Evolutionary conservation across 2,888 invertebrate genomes (phyloP).

Genomic region (Epinotia demarniana): DNA sequence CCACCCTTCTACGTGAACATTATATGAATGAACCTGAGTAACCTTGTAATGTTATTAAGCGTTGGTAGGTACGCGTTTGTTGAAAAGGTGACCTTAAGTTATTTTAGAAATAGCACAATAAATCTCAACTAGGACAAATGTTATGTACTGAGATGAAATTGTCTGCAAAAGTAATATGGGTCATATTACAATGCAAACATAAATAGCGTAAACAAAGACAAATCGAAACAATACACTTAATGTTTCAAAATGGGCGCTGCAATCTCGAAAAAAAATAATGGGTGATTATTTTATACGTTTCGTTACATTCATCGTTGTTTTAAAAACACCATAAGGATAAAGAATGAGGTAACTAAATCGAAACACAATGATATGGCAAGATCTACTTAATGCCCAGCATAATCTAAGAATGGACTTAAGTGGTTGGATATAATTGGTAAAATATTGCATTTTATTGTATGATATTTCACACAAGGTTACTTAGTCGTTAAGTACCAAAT

Average conservation of each 20-base stretch:
- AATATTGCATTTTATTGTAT: not conserved
- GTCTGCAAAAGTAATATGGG: not conserved
- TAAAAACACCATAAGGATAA: not conserved
- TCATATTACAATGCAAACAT: not conserved
- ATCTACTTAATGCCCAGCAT: not conserved
- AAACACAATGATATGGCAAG: not conserved
- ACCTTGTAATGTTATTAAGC: not conserved
- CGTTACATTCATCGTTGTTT: not conserved
- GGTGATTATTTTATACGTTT: not conserved
- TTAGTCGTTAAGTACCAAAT: slow-evolving; percentile 64
- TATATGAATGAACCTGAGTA: not conserved
- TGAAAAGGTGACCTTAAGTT: not conserved
- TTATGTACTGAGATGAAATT: not conserved
- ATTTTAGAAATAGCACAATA: too few relatives aligned
- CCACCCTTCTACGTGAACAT: not conserved
- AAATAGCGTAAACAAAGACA: not conserved
- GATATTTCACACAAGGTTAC: not conserved
- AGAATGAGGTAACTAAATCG: too few relatives aligned
- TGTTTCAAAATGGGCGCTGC: not conserved
- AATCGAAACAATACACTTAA: not conserved
- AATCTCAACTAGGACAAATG: too few relatives aligned
- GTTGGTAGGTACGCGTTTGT: not conserved
- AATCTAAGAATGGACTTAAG: not conserved
- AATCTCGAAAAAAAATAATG: not conserved
- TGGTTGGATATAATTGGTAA: too few relatives aligned